phyloP scores from a whole-genome alignment of 2,888 invertebrate genomes.

The Cerastis rubricosa region DNA sequence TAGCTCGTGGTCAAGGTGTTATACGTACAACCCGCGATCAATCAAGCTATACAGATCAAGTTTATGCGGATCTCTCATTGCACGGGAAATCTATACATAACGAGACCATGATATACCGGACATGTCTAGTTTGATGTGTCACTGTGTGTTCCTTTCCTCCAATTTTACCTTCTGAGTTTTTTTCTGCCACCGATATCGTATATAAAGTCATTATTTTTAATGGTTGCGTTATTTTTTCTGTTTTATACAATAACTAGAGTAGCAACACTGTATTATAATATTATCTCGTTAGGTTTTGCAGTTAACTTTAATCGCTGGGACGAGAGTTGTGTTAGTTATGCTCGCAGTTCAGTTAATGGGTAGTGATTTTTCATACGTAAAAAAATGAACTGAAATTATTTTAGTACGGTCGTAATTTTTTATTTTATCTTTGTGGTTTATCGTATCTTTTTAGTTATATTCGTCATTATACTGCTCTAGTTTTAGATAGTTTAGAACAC shows the following conservation, averaged over 20 bases:
- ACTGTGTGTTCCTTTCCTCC: no score
- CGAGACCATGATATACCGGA: no score
- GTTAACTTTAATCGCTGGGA: slow-evolving; percentile 40
- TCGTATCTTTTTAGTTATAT: not conserved
- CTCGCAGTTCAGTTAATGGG: slow-evolving; percentile 24
- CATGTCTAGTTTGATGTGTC: no score
- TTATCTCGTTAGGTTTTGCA: slow-evolving; percentile 44
- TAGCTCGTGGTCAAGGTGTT: not conserved
- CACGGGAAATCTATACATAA: no score
- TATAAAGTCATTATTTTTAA: slow-evolving; percentile 38
- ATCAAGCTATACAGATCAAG: no score
- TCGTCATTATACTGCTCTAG: not conserved
- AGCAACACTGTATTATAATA: slow-evolving; percentile 19
- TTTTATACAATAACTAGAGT: not conserved
- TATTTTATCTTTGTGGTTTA: not conserved
- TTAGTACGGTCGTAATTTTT: not conserved
- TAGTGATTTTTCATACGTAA: slow-evolving; percentile 30
- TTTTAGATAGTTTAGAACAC: not conserved
- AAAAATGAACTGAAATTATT: slow-evolving; percentile 26
- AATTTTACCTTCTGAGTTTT: slow-evolving; percentile 7
- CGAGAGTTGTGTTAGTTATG: slow-evolving; percentile 29
- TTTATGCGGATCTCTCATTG: no score
- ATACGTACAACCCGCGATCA: not conserved
- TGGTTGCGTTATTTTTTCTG: slow-evolving; percentile 16
- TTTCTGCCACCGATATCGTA: not conserved